Evolutionary conservation across 2,113 vertebrate species (phyloP).

Genomic region (Hiodon alosoides): DNA sequence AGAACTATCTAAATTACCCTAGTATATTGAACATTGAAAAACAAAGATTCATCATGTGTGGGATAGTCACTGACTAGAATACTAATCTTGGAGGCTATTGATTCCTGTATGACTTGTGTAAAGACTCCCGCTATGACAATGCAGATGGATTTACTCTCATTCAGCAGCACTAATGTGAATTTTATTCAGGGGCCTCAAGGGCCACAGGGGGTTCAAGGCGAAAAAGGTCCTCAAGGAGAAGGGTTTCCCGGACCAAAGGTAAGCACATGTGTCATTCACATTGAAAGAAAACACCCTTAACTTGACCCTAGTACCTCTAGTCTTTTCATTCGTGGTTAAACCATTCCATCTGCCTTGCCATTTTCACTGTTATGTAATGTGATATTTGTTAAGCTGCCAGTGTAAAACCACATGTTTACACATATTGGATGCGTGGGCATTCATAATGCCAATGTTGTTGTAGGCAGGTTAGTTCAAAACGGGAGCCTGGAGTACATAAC

Average conservation of each 20-base stretch:
- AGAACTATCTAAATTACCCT: not conserved
- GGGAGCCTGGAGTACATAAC: not conserved
- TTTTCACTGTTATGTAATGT: not conserved
- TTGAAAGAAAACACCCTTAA: too few relatives aligned
- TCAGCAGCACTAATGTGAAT: not conserved
- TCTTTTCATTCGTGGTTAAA: not conserved
- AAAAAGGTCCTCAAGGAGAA: constrained; percentile 74
- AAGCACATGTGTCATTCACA: constrained; percentile 20
- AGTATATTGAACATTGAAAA: not conserved
- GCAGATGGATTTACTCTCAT: not conserved
- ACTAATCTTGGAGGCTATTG: not conserved
- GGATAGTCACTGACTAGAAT: not conserved
- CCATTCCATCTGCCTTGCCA: not conserved
- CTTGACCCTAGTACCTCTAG: not conserved
- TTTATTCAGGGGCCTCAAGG: constrained; percentile 76
- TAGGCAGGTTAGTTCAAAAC: not conserved
- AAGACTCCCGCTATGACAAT: not conserved
- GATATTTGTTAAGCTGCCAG: too few relatives aligned
- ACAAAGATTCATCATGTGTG: not conserved
- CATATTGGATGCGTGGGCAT: not conserved
- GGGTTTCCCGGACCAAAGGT: constrained; percentile 84
- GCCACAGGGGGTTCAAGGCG: constrained; percentile 77
- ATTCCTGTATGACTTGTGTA: not conserved
- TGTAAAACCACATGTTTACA: too few relatives aligned
- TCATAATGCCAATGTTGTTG: too few relatives aligned